phyloP scores from a whole-genome alignment of 2,888 invertebrate genomes.

The Phytoseiulus persimilis region DNA sequence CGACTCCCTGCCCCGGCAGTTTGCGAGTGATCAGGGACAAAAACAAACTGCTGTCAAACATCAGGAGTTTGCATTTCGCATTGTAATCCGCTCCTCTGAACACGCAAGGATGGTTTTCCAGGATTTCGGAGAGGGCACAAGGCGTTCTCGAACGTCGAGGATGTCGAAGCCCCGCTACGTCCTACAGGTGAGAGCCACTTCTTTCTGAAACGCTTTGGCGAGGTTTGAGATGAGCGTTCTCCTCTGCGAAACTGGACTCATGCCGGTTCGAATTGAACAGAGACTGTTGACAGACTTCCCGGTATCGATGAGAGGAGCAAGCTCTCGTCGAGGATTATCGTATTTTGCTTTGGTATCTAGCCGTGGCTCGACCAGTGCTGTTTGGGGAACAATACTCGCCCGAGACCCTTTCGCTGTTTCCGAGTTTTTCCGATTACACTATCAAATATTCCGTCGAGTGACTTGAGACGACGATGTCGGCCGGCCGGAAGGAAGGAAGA shows the following conservation, averaged over 20 bases:
- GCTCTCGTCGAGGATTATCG: too few species aligned
- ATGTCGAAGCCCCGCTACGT: conserved; percentile 36
- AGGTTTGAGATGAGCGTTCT: too few species aligned
- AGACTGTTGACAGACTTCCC: too few species aligned
- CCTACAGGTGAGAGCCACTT: neutral
- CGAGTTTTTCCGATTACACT: neutral
- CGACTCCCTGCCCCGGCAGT: too few species aligned
- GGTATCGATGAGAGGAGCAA: too few species aligned
- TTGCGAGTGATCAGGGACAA: neutral
- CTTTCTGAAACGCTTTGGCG: neutral
- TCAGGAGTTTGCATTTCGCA: neutral
- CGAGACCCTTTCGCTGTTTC: neutral
- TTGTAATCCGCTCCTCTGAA: neutral
- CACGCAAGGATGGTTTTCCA: neutral
- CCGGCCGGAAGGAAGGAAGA: neutral
- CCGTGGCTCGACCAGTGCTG: too few species aligned
- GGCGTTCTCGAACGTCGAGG: conserved; percentile 16
- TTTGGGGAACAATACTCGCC: neutral
- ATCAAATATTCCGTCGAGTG: neutral
- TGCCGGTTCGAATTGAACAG: too few species aligned
- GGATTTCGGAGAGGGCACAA: neutral
- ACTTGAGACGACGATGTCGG: neutral
- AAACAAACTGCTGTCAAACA: neutral
- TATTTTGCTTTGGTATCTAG: too few species aligned
- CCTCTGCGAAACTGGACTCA: too few species aligned